phyloP scores from a whole-genome alignment of 2,888 invertebrate species.

The Phaedon cochleariae region DNA sequence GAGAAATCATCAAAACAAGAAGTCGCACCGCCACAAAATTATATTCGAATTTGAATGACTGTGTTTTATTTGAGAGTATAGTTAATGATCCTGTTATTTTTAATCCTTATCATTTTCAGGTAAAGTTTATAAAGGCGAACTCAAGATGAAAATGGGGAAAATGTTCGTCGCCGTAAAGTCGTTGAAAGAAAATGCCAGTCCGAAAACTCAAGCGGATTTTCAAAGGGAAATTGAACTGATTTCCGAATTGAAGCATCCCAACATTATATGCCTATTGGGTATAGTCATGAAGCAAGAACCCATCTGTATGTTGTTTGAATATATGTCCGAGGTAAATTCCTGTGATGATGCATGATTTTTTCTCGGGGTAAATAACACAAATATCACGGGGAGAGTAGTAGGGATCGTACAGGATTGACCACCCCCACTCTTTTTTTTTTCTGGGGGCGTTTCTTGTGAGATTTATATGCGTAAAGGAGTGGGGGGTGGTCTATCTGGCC shows the following conservation, averaged over 20 bases:
- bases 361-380: too few relatives aligned
- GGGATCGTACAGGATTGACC: neutral
- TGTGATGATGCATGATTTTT: neutral
- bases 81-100: too few relatives aligned
- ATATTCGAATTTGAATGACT: too few relatives aligned
- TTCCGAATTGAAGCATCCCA: constrained; percentile 92
- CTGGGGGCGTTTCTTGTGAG: too few relatives aligned
- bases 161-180: constrained; percentile 93
- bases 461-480: too few relatives aligned
- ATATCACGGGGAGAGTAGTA: too few relatives aligned
- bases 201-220: constrained; percentile 92
- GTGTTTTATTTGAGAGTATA: too few relatives aligned
- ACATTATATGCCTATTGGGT: constrained; percentile 94
- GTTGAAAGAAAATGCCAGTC: constrained; percentile 89
- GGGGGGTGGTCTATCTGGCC: too few relatives aligned
- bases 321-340: constrained; percentile 78
- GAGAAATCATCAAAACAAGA: too few relatives aligned
- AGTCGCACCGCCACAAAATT: too few relatives aligned
- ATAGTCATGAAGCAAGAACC: constrained; percentile 90
- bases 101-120: too few relatives aligned
- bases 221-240: constrained; percentile 93
- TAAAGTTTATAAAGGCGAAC: constrained; percentile 94
- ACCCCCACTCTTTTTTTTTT: too few relatives aligned
- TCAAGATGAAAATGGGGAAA: constrained; percentile 74
- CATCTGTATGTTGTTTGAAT: constrained; percentile 96